phyloP scores from a whole-genome alignment of 2,797 vertebrate species.

The Anisognathus igniventris region DNA sequence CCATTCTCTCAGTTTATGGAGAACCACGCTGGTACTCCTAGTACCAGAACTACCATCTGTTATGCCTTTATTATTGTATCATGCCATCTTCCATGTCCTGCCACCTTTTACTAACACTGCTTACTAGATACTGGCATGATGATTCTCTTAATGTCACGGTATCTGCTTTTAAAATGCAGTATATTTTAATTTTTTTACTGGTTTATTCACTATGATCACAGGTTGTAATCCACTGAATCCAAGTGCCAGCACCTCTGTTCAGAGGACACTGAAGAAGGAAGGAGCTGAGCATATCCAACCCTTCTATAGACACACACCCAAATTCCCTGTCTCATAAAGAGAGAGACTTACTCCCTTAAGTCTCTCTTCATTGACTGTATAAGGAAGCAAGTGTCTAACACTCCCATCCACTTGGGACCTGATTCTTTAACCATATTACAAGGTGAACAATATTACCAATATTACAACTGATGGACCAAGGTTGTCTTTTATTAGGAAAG shows the following conservation, averaged over 20 bases:
- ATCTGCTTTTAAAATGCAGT: background rate
- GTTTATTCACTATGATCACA: background rate
- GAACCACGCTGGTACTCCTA: background rate
- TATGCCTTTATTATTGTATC: slow-evolving; percentile 37
- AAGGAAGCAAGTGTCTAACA: background rate
- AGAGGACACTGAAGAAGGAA: background rate
- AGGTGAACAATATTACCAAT: background rate
- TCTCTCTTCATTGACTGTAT: background rate
- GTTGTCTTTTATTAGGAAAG: background rate
- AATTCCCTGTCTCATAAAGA: background rate
- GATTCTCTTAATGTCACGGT: slow-evolving; percentile 8
- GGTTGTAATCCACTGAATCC: background rate
- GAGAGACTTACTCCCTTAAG: background rate
- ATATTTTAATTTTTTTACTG: background rate
- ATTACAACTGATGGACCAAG: background rate
- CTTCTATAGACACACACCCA: background rate
- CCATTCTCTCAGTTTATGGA: background rate
- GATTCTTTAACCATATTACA: background rate
- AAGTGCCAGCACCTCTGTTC: background rate
- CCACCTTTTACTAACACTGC: slow-evolving; percentile 31
- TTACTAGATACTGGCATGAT: background rate
- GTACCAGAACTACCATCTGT: slow-evolving; percentile 63
- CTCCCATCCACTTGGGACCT: background rate
- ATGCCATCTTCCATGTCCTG: slow-evolving; percentile 10
- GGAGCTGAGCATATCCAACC: background rate